Base-by-base conservation (phyloP, 2,888 invertebrate species). In the Macrophya alboannulata region DNA sequence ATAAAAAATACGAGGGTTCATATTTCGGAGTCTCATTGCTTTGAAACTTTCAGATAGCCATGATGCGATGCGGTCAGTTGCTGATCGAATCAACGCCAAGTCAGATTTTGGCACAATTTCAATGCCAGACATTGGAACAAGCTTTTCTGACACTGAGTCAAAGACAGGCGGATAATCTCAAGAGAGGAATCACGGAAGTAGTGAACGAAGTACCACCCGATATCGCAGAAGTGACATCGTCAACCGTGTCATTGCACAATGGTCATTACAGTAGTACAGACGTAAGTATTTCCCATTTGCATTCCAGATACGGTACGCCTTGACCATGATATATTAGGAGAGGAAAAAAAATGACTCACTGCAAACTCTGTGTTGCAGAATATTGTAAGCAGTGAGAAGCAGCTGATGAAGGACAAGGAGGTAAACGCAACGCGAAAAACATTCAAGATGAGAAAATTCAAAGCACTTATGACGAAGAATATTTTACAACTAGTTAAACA, bases 1-100 rank as follows among this genome's bases (percentile, higher is more conserved):
- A 21, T 1, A 21, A 9, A n/a, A 4, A 0, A 72, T 15, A 15
- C 9, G 31, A 31, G n/a, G 37, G 37, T 31, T 17, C 0, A 55
- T 17, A 15, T 17, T 4, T 87, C 17, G 17, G 45, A 12, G 15
- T 68, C 72, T 59, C 15, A 77, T 77, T 9, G 15, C 10, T 45
- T 84, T 62, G 59, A 2, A 62, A 25, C 17, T 77, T 77, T 77
- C 92, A 98, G 98, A 98, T 99, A 92, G 99, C 99, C 65, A 94
- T 99, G 81, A 97, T 99, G 95, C 95, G 99, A 87, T 96, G 96
- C 89, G 99, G 99, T 0, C 95, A 96, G 86, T 94, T 99, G 37
- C 92, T 99, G 85, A 98, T 98, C 0, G 98, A 99, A 94, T 97
- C 97, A 88, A 95, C 97, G 0, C 99, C 99, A 0, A 94, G 94